These are phyloP conservation scores for Podarcis siculus DNA, from an alignment of 2,797 vertebrate species.

Conservation along the genomic window DNA sequence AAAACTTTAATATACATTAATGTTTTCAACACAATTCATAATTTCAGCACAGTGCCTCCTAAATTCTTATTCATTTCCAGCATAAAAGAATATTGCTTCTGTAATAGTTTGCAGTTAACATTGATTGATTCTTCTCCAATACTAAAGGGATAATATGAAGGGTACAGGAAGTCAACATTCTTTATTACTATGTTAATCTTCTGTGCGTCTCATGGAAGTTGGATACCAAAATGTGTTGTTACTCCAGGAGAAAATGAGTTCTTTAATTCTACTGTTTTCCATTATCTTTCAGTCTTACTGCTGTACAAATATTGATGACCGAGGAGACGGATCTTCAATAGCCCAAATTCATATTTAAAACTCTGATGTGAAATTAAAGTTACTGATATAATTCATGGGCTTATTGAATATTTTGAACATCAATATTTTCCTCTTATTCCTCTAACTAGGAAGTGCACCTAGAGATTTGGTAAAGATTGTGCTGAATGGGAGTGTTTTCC, in stretches of 20 bases:
- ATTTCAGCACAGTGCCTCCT: background rate
- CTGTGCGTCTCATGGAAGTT: background rate
- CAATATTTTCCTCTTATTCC: background rate
- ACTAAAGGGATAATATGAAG: background rate
- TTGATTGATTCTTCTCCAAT: fast-evolving
- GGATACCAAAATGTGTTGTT: background rate
- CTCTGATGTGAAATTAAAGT: background rate
- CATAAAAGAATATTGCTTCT: background rate
- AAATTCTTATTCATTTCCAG: background rate
- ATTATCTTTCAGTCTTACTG: fast-evolving
- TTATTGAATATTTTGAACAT: background rate
- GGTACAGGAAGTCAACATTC: background rate
- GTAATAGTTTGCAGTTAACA: background rate
- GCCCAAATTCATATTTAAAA: background rate
- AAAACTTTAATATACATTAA: background rate
- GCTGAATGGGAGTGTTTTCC: background rate
- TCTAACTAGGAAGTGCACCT: background rate
- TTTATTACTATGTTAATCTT: constrained; percentile 3
- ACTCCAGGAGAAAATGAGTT: background rate
- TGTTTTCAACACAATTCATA: background rate
- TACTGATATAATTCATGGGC: background rate
- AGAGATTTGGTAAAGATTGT: background rate
- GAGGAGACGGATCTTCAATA: background rate
- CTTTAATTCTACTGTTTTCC: background rate
- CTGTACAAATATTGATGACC: background rate